Evolutionary conservation across 2,797 vertebrate genomes (phyloP).

Genomic region (Acipenser oxyrinchus): DNA sequence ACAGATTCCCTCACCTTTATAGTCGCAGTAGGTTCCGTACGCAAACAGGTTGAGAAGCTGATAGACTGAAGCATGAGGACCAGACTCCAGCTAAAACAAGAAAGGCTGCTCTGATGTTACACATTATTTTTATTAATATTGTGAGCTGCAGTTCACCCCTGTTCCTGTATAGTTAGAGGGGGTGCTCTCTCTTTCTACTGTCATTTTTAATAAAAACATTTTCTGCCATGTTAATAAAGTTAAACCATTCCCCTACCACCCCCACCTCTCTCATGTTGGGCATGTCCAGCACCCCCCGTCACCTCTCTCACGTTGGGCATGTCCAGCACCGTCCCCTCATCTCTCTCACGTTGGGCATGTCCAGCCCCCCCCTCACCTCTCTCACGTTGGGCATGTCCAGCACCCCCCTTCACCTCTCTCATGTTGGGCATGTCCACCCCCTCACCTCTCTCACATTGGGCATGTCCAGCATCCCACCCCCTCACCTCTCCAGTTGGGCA

Average conservation of each 20-base stretch:
- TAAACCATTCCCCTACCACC: background rate
- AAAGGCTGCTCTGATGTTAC: background rate
- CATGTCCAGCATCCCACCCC: slow-evolving; percentile 59
- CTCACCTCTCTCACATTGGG: slow-evolving; percentile 72
- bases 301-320: too few species aligned
- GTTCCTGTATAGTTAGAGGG: slow-evolving; percentile 1
- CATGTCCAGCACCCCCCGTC: background rate
- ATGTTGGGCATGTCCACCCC: slow-evolving; percentile 61
- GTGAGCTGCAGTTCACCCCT: background rate
- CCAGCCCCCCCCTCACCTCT: slow-evolving; percentile 64
- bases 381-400: slow-evolving; percentile 88
- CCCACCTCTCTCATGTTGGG: background rate
- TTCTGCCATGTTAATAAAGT: background rate
- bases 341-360: background rate
- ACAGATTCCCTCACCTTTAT: slow-evolving; percentile 68
- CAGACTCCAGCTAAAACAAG: slow-evolving; percentile 59
- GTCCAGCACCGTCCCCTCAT: background rate
- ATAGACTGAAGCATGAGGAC: slow-evolving; percentile 80
- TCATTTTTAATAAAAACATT: slow-evolving; percentile 34
- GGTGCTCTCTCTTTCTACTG: slow-evolving; percentile 38
- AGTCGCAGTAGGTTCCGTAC: slow-evolving; percentile 92
- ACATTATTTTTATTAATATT: too few species aligned
- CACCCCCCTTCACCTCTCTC: slow-evolving; percentile 40
- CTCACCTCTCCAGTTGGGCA: slow-evolving; percentile 53
- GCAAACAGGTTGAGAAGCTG: slow-evolving; percentile 92